Base-by-base conservation (phyloP, 2,797 vertebrate species). In the Allobates femoralis region DNA sequence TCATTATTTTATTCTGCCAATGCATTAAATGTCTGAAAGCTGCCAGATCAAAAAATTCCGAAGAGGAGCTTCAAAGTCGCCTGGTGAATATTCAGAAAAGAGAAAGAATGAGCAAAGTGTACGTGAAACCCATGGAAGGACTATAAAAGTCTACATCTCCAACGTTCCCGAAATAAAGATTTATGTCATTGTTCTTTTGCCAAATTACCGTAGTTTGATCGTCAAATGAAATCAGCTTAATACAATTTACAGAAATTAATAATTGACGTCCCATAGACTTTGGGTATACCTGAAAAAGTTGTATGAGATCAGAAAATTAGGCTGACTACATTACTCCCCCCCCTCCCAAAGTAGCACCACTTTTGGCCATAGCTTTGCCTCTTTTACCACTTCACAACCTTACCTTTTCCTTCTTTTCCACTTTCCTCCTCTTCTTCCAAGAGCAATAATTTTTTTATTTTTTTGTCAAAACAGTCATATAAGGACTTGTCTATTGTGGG, bases 1-100 rank as follows among this genome's bases (percentile, higher is more conserved):
- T 88, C 86, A 88, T 81, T 88, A 82, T 74, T 88, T 80, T 78
- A 80, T 76, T 67, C 64, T 84, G 81, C 64, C 86, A 84, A 80
- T 53, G 66, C 50, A 87, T 87, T 87, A 84, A 87, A 84, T 79
- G 67, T 51, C 66, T 60, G 53, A 46, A 18, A 11, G 53, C 74
- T 87, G 86, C 86, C 86, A 87, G 51, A 69, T 84, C 76, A 84
- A 67, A 84, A 87, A 74, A 60, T 75, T 84, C 81, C 81, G 75
- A 32, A 79, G 53, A 69, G 66, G 66, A 84, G 86, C 75, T 84
- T 87, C 67, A 74, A 66, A 60, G 34, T 46, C 75, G 67, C 67
- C 41, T 83, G 53, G 86, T 58, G 75, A 51, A 56, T 71, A 82
- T 56, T 73, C 21, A 46, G 15, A 19, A 12, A 37, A 51, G 26